Conservation (phyloP, 1,140 invertebrate genomes). For the Proales similis region DNA sequence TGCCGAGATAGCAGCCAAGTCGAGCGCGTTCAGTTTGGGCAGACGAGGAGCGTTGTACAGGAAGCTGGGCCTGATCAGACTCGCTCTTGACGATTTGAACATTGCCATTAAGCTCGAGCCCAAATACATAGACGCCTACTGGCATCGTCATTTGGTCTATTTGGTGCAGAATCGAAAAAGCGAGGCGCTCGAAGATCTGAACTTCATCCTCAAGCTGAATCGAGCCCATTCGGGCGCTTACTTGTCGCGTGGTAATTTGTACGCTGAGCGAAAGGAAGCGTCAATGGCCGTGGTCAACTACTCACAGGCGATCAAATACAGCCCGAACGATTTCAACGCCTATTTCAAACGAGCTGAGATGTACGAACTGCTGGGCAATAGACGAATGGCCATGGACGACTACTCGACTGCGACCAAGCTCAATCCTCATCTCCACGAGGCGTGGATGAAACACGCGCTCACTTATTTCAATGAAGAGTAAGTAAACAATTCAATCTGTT, state of each 20-base stretch:
- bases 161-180: conserved; percentile 47
- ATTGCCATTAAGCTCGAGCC: conserved; percentile 48
- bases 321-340: conserved; percentile 50
- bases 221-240: conserved; percentile 48
- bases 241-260: conserved; percentile 50
- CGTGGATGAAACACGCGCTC: conserved; percentile 50
- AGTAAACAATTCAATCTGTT: conserved; percentile 31
- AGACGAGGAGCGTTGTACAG: conserved; percentile 48
- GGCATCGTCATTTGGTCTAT: conserved; percentile 52
- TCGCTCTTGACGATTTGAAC: conserved; percentile 45
- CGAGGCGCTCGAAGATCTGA: conserved; percentile 48
- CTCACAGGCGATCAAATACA: conserved; percentile 48
- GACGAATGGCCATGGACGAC: conserved; percentile 50
- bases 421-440: conserved; percentile 47
- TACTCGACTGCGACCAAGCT: conserved; percentile 46
- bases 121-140: conserved; percentile 49
- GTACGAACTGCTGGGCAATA: conserved; percentile 50
- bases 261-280: conserved; percentile 43
- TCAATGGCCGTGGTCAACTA: conserved; percentile 51
- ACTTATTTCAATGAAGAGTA: conserved; percentile 51
- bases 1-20: conserved; percentile 30
- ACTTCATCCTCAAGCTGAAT: conserved; percentile 49
- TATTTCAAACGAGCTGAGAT: conserved; percentile 48
- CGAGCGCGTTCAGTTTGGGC: conserved; percentile 48
- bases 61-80: conserved; percentile 44